A percentile compares a stretch with the other conserved stretches of the same genome.
Evolutionary conservation across 2,797 vertebrate species (phyloP).

Genomic region (Corythornis leucogaster): DNA sequence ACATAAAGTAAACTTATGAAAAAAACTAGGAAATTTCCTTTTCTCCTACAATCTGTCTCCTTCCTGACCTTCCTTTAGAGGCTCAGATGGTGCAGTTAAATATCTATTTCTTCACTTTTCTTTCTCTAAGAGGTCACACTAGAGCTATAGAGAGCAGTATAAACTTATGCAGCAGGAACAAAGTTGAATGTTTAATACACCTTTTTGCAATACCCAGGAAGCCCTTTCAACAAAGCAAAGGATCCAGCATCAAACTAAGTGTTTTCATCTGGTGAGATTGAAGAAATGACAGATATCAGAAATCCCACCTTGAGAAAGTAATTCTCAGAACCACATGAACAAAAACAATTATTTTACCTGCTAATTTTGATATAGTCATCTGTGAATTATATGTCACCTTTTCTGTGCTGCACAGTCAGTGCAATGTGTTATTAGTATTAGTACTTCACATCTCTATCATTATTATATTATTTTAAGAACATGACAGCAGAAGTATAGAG

Average conservation of each 20-base stretch:
- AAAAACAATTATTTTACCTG: background rate
- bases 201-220: background rate
- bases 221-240: background rate
- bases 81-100: background rate
- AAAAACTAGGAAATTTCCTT: background rate
- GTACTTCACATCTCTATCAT: background rate
- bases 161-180: background rate
- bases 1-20: background rate
- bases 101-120: background rate
- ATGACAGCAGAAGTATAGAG: background rate
- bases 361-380: background rate
- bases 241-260: background rate
- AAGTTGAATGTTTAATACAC: background rate
- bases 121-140: background rate
- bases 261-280: background rate
- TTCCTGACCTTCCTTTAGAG: background rate
- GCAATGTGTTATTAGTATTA: background rate
- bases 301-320: background rate
- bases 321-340: background rate
- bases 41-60: background rate
- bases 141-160: background rate
- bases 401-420: background rate
- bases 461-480: background rate
- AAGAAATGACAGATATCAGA: background rate
- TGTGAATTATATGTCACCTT: background rate